Evolutionary conservation across 2,113 vertebrate genomes (phyloP), one percentile per base, ranked within the genome.

Genomic region (Sinocyclocheilus anshuiensis): DNA sequence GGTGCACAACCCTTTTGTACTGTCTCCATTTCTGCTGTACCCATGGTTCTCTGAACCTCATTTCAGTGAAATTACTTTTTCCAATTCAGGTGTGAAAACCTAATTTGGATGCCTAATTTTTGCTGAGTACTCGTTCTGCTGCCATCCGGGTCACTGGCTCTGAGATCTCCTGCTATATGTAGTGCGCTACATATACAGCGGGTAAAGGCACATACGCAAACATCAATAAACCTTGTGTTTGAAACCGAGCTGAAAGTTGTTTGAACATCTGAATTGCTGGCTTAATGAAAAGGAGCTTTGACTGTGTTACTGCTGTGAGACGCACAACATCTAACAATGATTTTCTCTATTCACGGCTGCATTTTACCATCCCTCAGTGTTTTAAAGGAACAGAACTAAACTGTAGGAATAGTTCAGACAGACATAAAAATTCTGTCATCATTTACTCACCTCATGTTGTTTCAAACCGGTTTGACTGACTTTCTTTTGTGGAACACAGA

Each of bases 311-410:
- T 2, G 42, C 36, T 26, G 36, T 42, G 61, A 81, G 55, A 42
- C 4, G 10, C 77, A 39, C 29, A 79, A 79, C 59, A 63, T 63
- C 74, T 76, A 24, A 50, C 59, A 65, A 4, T 2, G 59, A 29
- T 81, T 81, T 18, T 26, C 22, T 65, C 10, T 7, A 65, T 45
- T 36, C 26, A 7, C 11, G 8, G 11, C 18, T 6, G 5, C 45
- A 26, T 50, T n/a, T 76, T 9, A 76, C 2, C 39, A 76, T 9
- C n/a, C 74, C 45, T 74, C 36, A 1, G 33, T n/a, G 71, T 39
- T 74, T 72, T 74, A 74, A 74, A 42, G 71, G 71, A 42, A 42
- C 2, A 76, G n/a, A 26, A 50, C 18, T 75, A 48, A 75, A 42
- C 36, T 48, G 10, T 48, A 75, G 22, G n/a, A 48, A 75, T 6